phyloP scores from a whole-genome alignment of 1,140 invertebrate genomes.

The Atopsyche davidsoni region DNA sequence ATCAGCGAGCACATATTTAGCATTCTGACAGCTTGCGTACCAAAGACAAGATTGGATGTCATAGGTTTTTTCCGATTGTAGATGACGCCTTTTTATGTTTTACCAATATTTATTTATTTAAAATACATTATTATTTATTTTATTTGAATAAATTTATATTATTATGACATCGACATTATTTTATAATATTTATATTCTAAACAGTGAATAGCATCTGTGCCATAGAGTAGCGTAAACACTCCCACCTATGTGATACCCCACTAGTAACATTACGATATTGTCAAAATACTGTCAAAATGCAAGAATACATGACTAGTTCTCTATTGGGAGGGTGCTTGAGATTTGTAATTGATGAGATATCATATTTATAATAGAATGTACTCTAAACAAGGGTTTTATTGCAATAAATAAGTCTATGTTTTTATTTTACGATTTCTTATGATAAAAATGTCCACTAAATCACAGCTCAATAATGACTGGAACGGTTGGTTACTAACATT shows the following conservation, averaged over 20 bases:
- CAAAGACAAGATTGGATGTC: too few relatives aligned
- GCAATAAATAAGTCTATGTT: constrained; percentile 22
- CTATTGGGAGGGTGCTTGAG: constrained; percentile 19
- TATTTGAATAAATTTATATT: too few relatives aligned
- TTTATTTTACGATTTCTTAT: constrained; percentile 3
- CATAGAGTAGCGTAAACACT: too few relatives aligned
- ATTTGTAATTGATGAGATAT: constrained; percentile 15
- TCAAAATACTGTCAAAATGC: constrained; percentile 26
- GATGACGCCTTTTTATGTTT: too few relatives aligned
- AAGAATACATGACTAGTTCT: constrained; percentile 19
- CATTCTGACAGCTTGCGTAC: too few relatives aligned
- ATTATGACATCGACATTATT: too few relatives aligned
- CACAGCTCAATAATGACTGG: constrained; percentile 29
- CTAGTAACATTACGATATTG: constrained; percentile 22
- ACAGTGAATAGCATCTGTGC: too few relatives aligned
- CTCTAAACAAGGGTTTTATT: constrained; percentile 12
- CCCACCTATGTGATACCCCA: not conserved
- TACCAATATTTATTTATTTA: too few relatives aligned
- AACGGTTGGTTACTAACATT: constrained; percentile 23
- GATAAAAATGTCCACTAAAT: constrained; percentile 28
- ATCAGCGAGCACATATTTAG: too few relatives aligned
- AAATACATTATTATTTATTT: too few relatives aligned
- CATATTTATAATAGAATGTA: constrained; percentile 18
- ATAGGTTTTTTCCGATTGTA: too few relatives aligned
- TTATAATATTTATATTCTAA: too few relatives aligned